Percentiles rank a stretch among this genome's conserved stretches.
Conservation (phyloP, 2,797 vertebrate species). For the Rhinatrema bivittatum region DNA sequence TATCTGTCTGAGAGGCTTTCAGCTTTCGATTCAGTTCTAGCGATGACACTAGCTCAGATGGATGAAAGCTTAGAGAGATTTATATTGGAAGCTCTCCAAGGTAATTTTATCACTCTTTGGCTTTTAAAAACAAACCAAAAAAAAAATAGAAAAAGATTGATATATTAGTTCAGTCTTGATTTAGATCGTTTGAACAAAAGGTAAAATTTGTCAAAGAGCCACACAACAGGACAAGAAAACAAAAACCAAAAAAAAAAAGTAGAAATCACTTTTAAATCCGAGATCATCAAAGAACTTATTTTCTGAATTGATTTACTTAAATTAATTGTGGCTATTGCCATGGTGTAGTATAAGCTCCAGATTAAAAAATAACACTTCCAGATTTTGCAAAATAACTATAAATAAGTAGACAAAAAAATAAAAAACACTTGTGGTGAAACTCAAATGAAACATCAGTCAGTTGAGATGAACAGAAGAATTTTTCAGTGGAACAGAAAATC, state of each 20-base stretch:
- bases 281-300: not conserved
- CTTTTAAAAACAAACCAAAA: constrained; percentile 7
- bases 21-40: not conserved
- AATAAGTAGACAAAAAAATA: too few species aligned
- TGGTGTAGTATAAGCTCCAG: too few species aligned
- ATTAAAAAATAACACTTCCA: too few species aligned
- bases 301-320: not conserved
- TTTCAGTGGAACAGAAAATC: too few species aligned
- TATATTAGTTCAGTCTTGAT: not conserved
- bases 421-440: too few species aligned
- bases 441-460: too few species aligned
- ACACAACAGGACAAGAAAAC: not conserved
- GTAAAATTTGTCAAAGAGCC: not conserved
- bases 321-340: too few species aligned
- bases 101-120: constrained; percentile 10
- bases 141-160: not conserved
- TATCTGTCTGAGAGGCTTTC: not conserved
- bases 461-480: too few species aligned
- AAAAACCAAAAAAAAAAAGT: not conserved
- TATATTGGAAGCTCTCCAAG: constrained; percentile 5
- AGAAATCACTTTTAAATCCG: constrained; percentile 12
- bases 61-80: constrained; percentile 7
- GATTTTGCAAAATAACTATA: too few species aligned
- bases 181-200: constrained; percentile 13
- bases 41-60: not conserved